Evolutionary conservation across 1,140 invertebrate genomes (phyloP), one percentile per base, ranked within the genome.

Genomic region (Asobara japonica): DNA sequence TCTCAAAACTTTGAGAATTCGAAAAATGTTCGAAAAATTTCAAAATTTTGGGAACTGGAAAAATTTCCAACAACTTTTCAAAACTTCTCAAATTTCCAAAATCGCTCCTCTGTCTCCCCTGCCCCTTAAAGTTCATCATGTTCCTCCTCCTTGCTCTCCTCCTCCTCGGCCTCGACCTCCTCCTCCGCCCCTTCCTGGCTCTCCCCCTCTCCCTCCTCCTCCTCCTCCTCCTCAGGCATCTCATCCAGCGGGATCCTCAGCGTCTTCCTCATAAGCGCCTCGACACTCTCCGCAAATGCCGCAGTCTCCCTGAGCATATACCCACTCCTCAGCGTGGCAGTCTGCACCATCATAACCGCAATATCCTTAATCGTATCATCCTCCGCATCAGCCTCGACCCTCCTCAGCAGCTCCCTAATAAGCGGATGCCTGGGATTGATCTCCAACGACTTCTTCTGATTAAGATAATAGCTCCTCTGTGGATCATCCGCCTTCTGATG

Each of bases 381-480:
- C 20, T 92, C 90, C 45, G 92, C 88, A 80, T 97, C 93, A 71
- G 92, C 90, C 71, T 93, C 92, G 1, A 99, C 93, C 77, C 96
- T 90, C 41, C 91, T 90, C 76, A 98, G 88, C 48, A 99, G 88
- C 86, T 99, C 97, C 77, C 94, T 94, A 74, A 99, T 94, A 3
- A 99, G 88, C 10, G 98, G 98, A 92, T 99, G 98, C 36, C 96
- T 89, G 16, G 98, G 97, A 88, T 99, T 99, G 68, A 99, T 94
- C 89, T 99, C 98, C 64, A 99, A 84, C 18, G 95, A 97, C 87
- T 99, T 99, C 91, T 98, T 99, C 87, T 99, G 97, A 76, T 92
- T 95, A 10, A 98, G 88, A 82, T 99, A 99, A 86, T 97, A 98
- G 68, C 87, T 91, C 82, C 95, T 92, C 77, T 96, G 95, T 10